Evolutionary conservation across 2,888 invertebrate species (phyloP).

Genomic region (Macrosiphum euphorbiae): DNA sequence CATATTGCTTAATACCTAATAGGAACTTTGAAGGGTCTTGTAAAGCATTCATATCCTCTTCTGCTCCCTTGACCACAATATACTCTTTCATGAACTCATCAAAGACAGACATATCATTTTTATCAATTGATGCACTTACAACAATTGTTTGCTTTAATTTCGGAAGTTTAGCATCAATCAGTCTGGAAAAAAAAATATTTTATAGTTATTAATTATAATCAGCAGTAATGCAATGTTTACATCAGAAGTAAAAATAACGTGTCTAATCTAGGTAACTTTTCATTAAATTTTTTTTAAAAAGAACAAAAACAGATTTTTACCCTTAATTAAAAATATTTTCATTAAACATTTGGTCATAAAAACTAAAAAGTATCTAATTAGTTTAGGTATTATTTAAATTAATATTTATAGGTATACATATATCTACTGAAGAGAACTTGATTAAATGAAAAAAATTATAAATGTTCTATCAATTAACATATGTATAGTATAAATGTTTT

Average conservation of each 20-base stretch:
- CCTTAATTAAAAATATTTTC: background rate
- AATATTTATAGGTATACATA: background rate
- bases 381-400: background rate
- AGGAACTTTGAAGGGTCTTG: slow-evolving; percentile 74
- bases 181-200: slow-evolving; percentile 71
- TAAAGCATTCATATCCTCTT: slow-evolving; percentile 43
- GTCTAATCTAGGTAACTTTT: background rate
- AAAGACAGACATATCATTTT: slow-evolving; percentile 70
- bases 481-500: background rate
- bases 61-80: slow-evolving; percentile 45
- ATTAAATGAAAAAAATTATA: background rate
- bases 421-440: background rate
- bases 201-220: background rate
- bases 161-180: slow-evolving; percentile 82
- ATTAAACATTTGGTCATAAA: background rate
- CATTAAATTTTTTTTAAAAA: background rate
- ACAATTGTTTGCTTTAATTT: slow-evolving; percentile 89
- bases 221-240: background rate
- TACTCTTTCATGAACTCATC: slow-evolving; percentile 64
- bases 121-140: slow-evolving; percentile 93
- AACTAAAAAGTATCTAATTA: background rate
- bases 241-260: background rate
- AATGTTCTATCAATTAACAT: background rate
- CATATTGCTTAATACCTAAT: slow-evolving; percentile 86
- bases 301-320: background rate